Evolutionary conservation across 2,113 vertebrate genomes (phyloP).

Genomic region (Emydocephalus ijimae): DNA sequence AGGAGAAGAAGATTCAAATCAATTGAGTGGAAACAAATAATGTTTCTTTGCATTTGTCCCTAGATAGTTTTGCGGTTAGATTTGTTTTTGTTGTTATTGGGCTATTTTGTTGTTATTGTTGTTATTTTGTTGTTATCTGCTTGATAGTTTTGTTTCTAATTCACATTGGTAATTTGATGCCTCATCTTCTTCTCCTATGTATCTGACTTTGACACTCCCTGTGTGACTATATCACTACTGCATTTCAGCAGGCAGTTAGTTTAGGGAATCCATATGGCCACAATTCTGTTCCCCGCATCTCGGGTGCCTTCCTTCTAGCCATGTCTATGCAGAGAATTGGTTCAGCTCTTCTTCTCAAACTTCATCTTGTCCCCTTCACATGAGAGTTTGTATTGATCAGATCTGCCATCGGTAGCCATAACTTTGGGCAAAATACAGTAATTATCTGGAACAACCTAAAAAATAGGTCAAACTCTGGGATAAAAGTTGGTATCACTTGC

Average conservation of each 20-base stretch:
- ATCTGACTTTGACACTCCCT: not conserved
- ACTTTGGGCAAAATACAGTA: not conserved
- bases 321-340: not conserved
- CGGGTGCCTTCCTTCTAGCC: not conserved
- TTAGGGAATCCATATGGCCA: not conserved
- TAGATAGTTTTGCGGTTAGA: not conserved
- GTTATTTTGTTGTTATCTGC: not conserved
- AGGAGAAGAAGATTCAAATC: not conserved
- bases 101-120: not conserved
- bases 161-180: not conserved
- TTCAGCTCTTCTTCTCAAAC: not conserved
- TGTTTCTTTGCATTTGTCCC: not conserved
- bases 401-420: not conserved
- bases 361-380: not conserved
- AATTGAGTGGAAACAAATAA: not conserved
- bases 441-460: not conserved
- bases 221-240: not conserved
- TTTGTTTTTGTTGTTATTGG: not conserved
- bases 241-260: not conserved
- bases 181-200: not conserved
- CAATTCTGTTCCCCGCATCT: not conserved
- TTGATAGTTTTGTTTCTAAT: not conserved
- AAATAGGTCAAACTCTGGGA: not conserved
- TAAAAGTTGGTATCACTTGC: not conserved
- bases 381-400: not conserved